Evolutionary conservation across 2,113 vertebrate genomes (phyloP).

Genomic region (Megaceryle torquata): DNA sequence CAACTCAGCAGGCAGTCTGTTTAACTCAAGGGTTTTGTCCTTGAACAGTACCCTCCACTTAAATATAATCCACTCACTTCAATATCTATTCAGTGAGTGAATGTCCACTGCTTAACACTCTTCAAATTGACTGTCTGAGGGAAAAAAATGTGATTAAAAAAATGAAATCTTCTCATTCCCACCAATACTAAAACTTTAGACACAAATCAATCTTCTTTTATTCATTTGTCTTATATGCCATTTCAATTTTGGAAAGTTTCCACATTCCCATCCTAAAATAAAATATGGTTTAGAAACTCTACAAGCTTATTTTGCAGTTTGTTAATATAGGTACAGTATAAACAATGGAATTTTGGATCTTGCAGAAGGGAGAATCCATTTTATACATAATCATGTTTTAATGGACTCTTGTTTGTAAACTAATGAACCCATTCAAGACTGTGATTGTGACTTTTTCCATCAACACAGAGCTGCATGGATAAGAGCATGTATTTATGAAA

Average conservation of each 20-base stretch:
- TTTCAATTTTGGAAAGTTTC: background rate
- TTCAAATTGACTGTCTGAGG: background rate
- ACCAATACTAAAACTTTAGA: background rate
- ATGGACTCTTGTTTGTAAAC: conserved; percentile 17
- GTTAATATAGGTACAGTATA: background rate
- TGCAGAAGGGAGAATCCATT: background rate
- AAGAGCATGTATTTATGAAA: background rate
- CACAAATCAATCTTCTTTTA: background rate
- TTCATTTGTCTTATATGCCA: fast-evolving
- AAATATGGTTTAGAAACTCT: fast-evolving
- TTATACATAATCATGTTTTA: background rate
- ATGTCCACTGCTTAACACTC: background rate
- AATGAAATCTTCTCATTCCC: background rate
- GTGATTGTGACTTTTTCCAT: background rate
- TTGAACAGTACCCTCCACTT: background rate
- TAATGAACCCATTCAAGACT: background rate
- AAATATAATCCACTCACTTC: background rate
- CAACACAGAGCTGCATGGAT: background rate
- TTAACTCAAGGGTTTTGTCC: background rate
- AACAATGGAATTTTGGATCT: background rate
- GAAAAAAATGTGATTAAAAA: background rate
- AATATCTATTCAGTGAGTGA: fast-evolving
- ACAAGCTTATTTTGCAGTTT: background rate
- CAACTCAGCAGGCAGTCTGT: background rate
- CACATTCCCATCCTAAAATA: background rate